Evolutionary conservation across 2,888 invertebrate genomes (phyloP), one percentile per base, ranked within the genome.

Genomic region (Xestobium rufovillosum): DNA sequence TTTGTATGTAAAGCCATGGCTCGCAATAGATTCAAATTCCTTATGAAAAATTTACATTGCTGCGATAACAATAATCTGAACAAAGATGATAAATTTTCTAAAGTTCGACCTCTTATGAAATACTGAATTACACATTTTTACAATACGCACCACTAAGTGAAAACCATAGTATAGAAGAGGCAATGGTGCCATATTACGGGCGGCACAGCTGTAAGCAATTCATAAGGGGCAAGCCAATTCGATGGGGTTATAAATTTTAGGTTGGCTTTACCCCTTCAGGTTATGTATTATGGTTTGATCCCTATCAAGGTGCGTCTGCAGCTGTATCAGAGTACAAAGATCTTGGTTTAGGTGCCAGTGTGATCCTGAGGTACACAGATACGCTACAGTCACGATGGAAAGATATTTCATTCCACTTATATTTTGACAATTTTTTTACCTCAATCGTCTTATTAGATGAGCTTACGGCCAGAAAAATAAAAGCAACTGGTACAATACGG

Each of bases 101-200:
- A 55, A 47, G 47, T 52, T 6, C 45, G 50, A 2, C 52, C 51
- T 17, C 31, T 56, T 4, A 49, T 33, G 38, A 43, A 9, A 13
- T 34, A 16, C 40, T 56, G 17, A 56, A 54, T 39, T 30, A 39
- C 40, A 52, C 44, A 31, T 54, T 48, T 44, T 4, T 47, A 10
- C 36, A 48, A 36, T 40, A 45, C 47, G 44, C 49, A 34, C 47
- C 47, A 31, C 26, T 48, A 34, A 53, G 53, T 43, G 48, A 55
- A 43, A 33, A 50, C 34, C 47, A 52, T 38, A 49, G 51, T 41
- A 40, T 59, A 39, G 60, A 60, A 45, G 57, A 61, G 43, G 44
- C 51, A 8, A 59, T 61, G 59, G 48, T 56, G 10, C 55, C 58
- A 14, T 61, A 62, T 36, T 61, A 49, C 48, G 58, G 55, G 12